Evolutionary conservation across 2,797 vertebrate species (phyloP).

Genomic region (Myotis daubentonii): DNA sequence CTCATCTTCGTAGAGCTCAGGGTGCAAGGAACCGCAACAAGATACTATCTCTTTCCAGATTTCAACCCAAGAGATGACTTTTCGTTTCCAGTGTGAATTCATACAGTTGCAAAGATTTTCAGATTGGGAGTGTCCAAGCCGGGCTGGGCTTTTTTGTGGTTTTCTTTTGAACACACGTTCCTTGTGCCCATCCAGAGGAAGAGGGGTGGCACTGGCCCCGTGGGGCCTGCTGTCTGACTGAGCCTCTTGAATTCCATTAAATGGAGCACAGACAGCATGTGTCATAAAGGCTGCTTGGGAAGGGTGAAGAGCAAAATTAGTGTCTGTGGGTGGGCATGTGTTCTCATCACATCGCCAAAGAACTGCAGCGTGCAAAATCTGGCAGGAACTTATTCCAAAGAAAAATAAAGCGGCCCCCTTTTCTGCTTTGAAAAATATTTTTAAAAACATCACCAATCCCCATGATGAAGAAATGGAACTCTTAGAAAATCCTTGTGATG

Average conservation of each 20-base stretch:
- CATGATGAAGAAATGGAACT: conserved; percentile 51
- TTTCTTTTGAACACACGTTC: conserved; percentile 18
- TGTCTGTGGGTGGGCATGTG: conserved; percentile 75
- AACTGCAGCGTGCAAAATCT: conserved; percentile 64
- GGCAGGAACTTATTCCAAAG: conserved; percentile 60
- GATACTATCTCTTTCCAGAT: not conserved
- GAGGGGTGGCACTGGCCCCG: not conserved
- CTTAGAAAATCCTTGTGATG: conserved; percentile 14
- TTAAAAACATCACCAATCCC: not conserved
- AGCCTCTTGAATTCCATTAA: conserved; percentile 62
- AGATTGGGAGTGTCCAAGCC: not conserved
- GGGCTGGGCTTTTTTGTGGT: not conserved
- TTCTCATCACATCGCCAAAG: conserved; percentile 55
- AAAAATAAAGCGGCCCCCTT: conserved; percentile 48
- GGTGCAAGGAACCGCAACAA: not conserved
- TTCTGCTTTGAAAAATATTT: conserved; percentile 59
- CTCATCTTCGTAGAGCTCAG: not conserved
- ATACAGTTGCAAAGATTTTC: not conserved
- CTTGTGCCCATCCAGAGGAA: not conserved
- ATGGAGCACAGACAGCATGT: conserved; percentile 45
- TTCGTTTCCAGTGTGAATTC: not conserved
- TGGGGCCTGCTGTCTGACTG: not conserved
- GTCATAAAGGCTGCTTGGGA: conserved; percentile 70
- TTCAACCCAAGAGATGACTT: not conserved
- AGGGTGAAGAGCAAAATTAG: conserved; percentile 69